phyloP scores from a whole-genome alignment of 2,888 invertebrate species.

The Lydus trimaculatus region DNA sequence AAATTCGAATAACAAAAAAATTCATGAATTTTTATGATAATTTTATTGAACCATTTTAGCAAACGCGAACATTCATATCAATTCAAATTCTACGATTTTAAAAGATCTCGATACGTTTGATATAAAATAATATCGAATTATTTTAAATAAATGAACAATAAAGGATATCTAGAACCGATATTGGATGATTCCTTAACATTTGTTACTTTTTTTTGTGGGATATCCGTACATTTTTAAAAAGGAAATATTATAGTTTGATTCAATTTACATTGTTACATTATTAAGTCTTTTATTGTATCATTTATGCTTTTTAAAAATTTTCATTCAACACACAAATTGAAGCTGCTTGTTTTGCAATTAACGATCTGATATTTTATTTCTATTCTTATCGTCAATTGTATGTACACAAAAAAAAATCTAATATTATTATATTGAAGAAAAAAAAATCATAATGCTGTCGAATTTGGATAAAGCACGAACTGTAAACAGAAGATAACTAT shows the following conservation, averaged over 20 bases:
- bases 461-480: conserved; percentile 34
- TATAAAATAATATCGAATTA: neutral
- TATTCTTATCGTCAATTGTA: neutral
- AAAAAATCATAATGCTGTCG: conserved; percentile 31
- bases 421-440: conserved; percentile 22
- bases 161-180: no score
- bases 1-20: neutral
- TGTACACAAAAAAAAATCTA: neutral
- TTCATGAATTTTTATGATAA: conserved; percentile 3
- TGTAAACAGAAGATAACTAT: conserved; percentile 24
- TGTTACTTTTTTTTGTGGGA: neutral
- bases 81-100: neutral
- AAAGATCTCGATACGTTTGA: neutral
- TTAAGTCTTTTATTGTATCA: neutral
- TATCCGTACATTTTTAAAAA: neutral
- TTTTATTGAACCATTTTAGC: neutral
- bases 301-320: neutral
- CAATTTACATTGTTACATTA: neutral
- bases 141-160: neutral
- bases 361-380: neutral
- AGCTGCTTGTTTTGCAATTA: neutral
- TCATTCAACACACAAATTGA: neutral
- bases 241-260: neutral
- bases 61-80: neutral
- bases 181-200: no score